These are phyloP conservation scores for Trisateles emortualis DNA, from an alignment of 2,888 invertebrate species.

Conservation along the genomic window DNA sequence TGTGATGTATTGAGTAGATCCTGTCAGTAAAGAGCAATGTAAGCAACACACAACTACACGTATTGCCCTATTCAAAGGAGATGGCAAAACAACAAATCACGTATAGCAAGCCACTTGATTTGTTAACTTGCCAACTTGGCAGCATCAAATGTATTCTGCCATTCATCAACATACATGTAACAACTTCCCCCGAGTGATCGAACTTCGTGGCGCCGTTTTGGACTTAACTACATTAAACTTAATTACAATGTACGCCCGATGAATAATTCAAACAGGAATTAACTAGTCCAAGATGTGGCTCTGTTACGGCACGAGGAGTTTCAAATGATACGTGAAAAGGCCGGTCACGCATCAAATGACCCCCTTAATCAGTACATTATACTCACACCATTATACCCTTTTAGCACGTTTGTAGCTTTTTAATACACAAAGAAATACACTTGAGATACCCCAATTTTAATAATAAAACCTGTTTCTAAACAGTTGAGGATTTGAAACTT, in stretches of 20 bases:
- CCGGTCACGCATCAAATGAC: constrained; percentile 45
- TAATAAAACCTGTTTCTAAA: constrained; percentile 31
- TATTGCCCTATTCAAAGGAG: background rate
- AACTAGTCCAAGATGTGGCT: constrained; percentile 53
- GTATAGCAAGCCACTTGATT: constrained; percentile 16
- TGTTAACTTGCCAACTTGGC: constrained; percentile 23
- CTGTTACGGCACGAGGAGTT: constrained; percentile 47
- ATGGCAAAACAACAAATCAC: constrained; percentile 9
- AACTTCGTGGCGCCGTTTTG: constrained; percentile 47
- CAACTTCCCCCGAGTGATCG: constrained; percentile 49
- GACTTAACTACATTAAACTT: constrained; percentile 54
- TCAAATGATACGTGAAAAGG: constrained; percentile 51
- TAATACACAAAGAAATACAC: constrained; percentile 18
- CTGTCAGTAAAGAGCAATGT: too few species aligned
- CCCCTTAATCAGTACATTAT: constrained; percentile 45
- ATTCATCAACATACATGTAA: constrained; percentile 46
- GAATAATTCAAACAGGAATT: constrained; percentile 56
- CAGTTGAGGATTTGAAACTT: constrained; percentile 28
- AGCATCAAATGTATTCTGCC: constrained; percentile 38
- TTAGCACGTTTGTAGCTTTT: constrained; percentile 18
- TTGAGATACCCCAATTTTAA: constrained; percentile 3
- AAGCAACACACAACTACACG: constrained; percentile 1
- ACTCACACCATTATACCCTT: constrained; percentile 38
- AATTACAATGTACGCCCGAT: constrained; percentile 52
- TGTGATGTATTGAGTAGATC: too few species aligned